A percentile compares a stretch with the other conserved stretches of the same genome.
These are phyloP conservation scores for Caenorhabditis sp. DNA, from an alignment of 2,888 invertebrate species.

Conservation along the genomic window DNA sequence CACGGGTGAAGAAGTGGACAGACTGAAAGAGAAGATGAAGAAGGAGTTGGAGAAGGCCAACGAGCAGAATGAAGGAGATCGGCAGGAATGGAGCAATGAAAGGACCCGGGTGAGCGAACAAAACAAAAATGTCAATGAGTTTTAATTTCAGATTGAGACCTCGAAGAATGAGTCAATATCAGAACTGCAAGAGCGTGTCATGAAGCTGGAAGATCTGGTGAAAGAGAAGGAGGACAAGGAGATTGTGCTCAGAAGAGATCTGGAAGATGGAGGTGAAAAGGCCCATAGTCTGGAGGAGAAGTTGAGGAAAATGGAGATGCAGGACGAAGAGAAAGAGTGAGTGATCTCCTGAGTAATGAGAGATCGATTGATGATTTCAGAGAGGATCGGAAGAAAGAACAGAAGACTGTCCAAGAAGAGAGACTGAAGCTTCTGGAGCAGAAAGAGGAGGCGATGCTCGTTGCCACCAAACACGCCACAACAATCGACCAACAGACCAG, in stretches of 20 bases:
- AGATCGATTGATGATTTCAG: constrained; percentile 7
- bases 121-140: background rate
- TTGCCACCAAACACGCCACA: constrained; percentile 25
- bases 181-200: constrained; percentile 50
- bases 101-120: constrained; percentile 18
- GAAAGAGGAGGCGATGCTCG: constrained; percentile 50
- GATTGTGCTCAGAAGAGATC: constrained; percentile 21
- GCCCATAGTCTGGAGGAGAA: constrained; percentile 31
- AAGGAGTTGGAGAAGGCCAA: constrained; percentile 52
- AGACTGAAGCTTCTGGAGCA: constrained; percentile 47
- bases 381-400: constrained; percentile 51
- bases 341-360: background rate
- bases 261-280: constrained; percentile 48
- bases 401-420: constrained; percentile 43
- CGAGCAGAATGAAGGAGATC: constrained; percentile 51
- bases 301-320: constrained; percentile 17
- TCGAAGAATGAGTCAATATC: constrained; percentile 33
- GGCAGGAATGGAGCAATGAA: constrained; percentile 38
- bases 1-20: constrained; percentile 30
- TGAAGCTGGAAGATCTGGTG: constrained; percentile 49
- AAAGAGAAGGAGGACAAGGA: constrained; percentile 56
- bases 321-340: constrained; percentile 45
- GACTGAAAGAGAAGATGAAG: constrained; percentile 34
- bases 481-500: constrained; percentile 29
- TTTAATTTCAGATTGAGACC: constrained; percentile 49